phyloP scores from a whole-genome alignment of 2,888 invertebrate species.

The Chydorus sphaericus region DNA sequence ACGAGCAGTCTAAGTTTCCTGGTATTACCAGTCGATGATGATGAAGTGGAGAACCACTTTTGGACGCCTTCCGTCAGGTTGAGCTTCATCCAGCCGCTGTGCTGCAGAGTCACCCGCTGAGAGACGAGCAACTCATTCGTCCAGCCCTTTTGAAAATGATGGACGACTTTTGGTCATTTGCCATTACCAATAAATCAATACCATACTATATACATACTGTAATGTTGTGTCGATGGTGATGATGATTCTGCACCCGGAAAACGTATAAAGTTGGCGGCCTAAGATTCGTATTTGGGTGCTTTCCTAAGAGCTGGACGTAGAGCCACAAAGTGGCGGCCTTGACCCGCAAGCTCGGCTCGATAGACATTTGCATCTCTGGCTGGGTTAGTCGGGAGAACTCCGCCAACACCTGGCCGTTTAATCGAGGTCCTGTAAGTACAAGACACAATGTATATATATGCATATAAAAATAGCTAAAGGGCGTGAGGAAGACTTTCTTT shows the following conservation, averaged over 20 bases:
- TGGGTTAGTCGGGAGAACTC: slow-evolving; percentile 69
- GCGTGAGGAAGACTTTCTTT: not conserved
- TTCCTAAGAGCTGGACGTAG: not conserved
- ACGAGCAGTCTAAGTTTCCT: slow-evolving; percentile 56
- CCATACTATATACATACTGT: too few species aligned
- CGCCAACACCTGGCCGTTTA: slow-evolving; percentile 70
- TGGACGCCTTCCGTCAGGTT: slow-evolving; percentile 65
- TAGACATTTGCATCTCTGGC: slow-evolving; percentile 34
- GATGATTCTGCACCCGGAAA: slow-evolving; percentile 23
- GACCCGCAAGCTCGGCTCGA: slow-evolving; percentile 45
- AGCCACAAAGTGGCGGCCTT: slow-evolving; percentile 66
- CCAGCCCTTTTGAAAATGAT: slow-evolving; percentile 21
- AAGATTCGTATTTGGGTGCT: not conserved
- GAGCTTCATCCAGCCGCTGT: slow-evolving; percentile 72
- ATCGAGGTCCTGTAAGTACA: slow-evolving; percentile 49
- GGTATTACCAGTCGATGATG: slow-evolving; percentile 16
- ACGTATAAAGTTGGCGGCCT: slow-evolving; percentile 8
- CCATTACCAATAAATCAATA: too few species aligned
- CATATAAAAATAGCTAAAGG: not conserved
- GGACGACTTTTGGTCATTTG: too few species aligned
- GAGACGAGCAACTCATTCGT: slow-evolving; percentile 35
- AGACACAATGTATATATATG: not conserved
- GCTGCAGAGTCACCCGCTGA: slow-evolving; percentile 41
- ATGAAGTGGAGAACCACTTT: slow-evolving; percentile 42
- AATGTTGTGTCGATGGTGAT: not conserved